These are phyloP conservation scores for Phenganax subtilis DNA, from an alignment of 92 coral and sea anemone genomes.

Conservation along the genomic window DNA sequence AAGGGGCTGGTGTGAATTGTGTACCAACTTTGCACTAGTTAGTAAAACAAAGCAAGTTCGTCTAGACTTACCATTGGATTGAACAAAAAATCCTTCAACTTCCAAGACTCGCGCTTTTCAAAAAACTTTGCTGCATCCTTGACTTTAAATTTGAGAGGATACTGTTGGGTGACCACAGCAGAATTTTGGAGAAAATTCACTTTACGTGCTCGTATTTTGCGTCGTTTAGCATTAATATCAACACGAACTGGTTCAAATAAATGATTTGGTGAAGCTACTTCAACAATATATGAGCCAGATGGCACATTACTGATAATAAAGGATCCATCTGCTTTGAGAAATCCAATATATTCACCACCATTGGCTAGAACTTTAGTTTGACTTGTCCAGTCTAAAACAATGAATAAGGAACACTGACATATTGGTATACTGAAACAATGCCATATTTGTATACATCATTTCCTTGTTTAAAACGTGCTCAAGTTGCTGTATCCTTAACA, in stretches of 20 bases:
- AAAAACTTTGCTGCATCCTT: constrained; percentile 92
- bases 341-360: constrained; percentile 88
- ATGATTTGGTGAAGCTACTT: constrained; percentile 86
- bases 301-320: constrained; percentile 82
- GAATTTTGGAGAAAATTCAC: constrained; percentile 98
- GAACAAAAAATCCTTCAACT: constrained; percentile 81
- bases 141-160: constrained; percentile 85
- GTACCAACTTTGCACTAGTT: background rate
- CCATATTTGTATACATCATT: too few species aligned
- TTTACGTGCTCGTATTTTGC: constrained; percentile 91
- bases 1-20: too few species aligned
- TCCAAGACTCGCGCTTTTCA: constrained; percentile 90
- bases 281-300: constrained; percentile 92
- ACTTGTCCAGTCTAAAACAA: constrained; percentile 81
- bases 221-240: constrained; percentile 89
- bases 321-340: constrained; percentile 81
- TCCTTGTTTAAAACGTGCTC: too few species aligned
- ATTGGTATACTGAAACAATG: too few species aligned
- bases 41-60: background rate
- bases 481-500: too few species aligned
- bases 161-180: constrained; percentile 85
- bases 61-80: constrained; percentile 87
- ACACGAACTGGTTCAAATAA: constrained; percentile 94
- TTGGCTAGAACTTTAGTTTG: constrained; percentile 81
- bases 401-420: background rate